Evolutionary conservation across 2,888 invertebrate genomes (phyloP).

Genomic region (Macrophya alboannulata): DNA sequence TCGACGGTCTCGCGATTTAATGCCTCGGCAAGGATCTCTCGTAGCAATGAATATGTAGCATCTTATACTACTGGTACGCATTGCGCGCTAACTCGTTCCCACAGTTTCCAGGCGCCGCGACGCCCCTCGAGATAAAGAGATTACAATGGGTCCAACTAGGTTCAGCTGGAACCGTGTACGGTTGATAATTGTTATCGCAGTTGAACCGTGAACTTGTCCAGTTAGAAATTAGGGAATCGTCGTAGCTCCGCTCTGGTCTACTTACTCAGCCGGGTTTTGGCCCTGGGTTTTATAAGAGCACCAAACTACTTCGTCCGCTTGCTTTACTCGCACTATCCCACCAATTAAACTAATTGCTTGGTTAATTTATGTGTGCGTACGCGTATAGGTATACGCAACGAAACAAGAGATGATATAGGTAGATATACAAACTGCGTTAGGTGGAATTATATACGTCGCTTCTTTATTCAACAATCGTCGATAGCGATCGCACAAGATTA

Average conservation of each 20-base stretch:
- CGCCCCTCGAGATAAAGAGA: conserved; percentile 33
- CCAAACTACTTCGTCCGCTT: background rate
- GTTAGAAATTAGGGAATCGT: conserved; percentile 34
- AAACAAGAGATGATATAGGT: background rate
- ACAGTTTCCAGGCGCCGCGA: background rate
- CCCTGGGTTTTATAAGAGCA: conserved; percentile 12
- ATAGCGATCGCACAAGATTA: background rate
- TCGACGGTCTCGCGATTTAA: background rate
- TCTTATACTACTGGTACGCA: background rate
- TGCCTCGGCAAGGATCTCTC: background rate
- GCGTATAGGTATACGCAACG: background rate
- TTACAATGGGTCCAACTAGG: background rate
- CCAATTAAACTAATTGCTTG: conserved; percentile 50
- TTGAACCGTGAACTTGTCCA: conserved; percentile 53
- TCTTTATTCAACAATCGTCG: background rate
- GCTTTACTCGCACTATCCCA: background rate
- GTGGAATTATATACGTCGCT: background rate
- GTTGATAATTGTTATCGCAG: conserved; percentile 52
- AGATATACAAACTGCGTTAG: background rate
- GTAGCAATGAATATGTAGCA: background rate
- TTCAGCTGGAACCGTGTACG: background rate
- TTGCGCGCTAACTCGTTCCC: conserved; percentile 4
- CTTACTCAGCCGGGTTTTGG: background rate
- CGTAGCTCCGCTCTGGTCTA: background rate
- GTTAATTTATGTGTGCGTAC: conserved; percentile 39